phyloP scores from a whole-genome alignment of 2,113 vertebrate genomes.

The Eira barbara region DNA sequence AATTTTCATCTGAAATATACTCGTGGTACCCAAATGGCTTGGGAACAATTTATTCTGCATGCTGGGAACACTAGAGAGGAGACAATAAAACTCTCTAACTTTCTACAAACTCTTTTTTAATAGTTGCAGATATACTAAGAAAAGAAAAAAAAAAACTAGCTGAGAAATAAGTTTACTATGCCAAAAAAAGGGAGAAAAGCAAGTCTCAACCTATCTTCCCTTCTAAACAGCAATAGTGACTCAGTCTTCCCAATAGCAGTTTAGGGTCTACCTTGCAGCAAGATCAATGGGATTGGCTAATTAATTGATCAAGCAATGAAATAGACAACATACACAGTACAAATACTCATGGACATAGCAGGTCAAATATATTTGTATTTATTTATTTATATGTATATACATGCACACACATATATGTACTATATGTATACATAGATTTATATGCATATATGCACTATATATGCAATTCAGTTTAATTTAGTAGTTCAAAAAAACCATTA shows the following conservation, averaged over 20 bases:
- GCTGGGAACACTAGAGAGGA: neutral
- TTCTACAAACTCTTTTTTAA: neutral
- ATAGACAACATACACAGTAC: neutral
- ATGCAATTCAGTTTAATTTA: neutral
- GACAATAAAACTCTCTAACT: neutral
- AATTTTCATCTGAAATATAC: conserved; percentile 19
- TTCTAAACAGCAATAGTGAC: neutral
- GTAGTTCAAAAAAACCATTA: neutral
- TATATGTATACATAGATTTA: neutral
- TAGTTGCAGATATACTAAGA: neutral
- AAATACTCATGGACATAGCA: neutral
- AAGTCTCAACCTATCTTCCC: neutral
- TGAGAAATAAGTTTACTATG: neutral
- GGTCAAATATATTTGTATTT: neutral
- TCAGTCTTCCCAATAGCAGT: neutral
- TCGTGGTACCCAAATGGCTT: neutral
- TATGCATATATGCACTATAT: neutral
- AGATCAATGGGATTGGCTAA: neutral
- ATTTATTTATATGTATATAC: too few species aligned
- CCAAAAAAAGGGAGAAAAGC: neutral
- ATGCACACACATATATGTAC: neutral
- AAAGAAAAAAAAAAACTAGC: neutral
- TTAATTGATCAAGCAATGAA: neutral
- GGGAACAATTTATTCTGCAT: neutral
- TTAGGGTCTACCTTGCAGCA: neutral